Evolutionary conservation across 2,888 invertebrate species (phyloP).

Genomic region (Agrotis exclamationis): DNA sequence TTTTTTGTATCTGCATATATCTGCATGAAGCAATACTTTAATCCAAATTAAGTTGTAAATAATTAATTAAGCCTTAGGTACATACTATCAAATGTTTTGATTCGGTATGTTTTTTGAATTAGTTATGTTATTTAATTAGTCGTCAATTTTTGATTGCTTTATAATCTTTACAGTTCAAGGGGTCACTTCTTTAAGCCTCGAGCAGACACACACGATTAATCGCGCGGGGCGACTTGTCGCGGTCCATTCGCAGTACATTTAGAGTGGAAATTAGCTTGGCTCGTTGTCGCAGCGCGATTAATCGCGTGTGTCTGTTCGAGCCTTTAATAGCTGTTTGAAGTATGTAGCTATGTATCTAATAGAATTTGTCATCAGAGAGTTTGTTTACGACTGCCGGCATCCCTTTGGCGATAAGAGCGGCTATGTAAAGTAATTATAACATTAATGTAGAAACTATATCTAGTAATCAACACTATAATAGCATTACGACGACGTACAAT

Average conservation of each 20-base stretch:
- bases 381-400: slow-evolving; percentile 11
- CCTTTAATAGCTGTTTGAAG: neutral
- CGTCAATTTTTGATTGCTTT: neutral
- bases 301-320: too few species aligned
- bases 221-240: too few species aligned
- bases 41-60: neutral
- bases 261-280: too few species aligned
- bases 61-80: neutral
- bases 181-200: neutral
- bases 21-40: neutral
- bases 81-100: neutral
- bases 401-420: slow-evolving; percentile 11
- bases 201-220: too few species aligned
- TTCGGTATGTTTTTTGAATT: neutral
- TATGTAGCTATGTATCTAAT: neutral
- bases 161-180: neutral
- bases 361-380: slow-evolving; percentile 21
- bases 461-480: neutral
- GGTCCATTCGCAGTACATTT: too few species aligned
- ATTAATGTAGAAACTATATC: neutral
- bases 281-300: too few species aligned
- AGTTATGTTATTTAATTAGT: too few species aligned
- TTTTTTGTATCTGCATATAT: neutral
- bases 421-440: slow-evolving; percentile 16
- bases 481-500: too few species aligned